Evolutionary conservation across 2,888 invertebrate genomes (phyloP).

Genomic region (Melanargia galathea): DNA sequence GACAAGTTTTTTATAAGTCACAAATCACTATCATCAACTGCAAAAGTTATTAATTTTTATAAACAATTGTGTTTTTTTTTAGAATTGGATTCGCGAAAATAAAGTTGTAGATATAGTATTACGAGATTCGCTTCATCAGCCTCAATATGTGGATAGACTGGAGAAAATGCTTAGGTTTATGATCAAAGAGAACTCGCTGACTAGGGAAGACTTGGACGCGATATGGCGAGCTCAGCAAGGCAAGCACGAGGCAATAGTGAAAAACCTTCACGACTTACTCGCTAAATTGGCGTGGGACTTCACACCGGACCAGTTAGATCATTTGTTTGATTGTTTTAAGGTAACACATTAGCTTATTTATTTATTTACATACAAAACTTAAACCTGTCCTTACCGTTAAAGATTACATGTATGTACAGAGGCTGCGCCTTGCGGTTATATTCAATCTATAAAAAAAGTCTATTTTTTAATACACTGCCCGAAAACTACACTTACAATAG

Average conservation of each 20-base stretch:
- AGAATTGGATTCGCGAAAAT: conserved; percentile 98
- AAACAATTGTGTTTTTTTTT: conserved; percentile 46
- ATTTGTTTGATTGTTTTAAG: conserved; percentile 98
- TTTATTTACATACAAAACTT: too few species aligned
- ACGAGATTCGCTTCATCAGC: conserved; percentile 97
- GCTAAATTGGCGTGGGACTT: conserved; percentile 99
- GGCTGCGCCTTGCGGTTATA: too few species aligned
- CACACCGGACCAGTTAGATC: conserved; percentile 97
- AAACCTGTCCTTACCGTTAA: too few species aligned
- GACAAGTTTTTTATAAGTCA: too few species aligned
- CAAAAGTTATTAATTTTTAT: too few species aligned
- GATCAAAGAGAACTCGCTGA: conserved; percentile 95
- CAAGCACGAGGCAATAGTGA: conserved; percentile 99
- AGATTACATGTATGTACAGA: too few species aligned
- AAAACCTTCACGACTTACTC: conserved; percentile 97
- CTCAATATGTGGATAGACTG: conserved; percentile 98
- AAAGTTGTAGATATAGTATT: conserved; percentile 97
- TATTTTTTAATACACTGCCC: too few species aligned
- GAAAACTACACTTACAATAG: too few species aligned
- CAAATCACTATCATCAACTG: too few species aligned
- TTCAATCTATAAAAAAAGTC: too few species aligned
- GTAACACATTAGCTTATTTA: conserved; percentile 68
- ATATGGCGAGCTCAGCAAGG: conserved; percentile 99
- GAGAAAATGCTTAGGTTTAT: conserved; percentile 98
- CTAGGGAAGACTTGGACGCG: conserved; percentile 94